phyloP scores from a whole-genome alignment of 2,797 vertebrate species.

The Falco columbarius region DNA sequence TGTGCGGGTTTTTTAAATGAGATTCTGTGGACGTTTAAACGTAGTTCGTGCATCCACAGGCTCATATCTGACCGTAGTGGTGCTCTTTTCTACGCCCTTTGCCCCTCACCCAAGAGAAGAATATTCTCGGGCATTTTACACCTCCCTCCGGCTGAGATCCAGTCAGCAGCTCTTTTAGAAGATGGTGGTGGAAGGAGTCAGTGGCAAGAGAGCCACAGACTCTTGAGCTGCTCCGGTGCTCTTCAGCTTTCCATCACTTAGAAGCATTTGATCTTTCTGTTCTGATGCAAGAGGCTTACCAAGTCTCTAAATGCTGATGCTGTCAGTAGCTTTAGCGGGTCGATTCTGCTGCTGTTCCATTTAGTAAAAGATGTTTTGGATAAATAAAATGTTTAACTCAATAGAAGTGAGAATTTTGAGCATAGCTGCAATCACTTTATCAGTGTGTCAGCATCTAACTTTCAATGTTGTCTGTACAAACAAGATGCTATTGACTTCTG shows the following conservation, averaged over 20 bases:
- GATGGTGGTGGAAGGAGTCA: neutral
- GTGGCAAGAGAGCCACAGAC: too few species aligned
- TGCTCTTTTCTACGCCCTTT: neutral
- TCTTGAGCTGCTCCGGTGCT: neutral
- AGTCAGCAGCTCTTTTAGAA: neutral
- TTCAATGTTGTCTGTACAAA: too few species aligned
- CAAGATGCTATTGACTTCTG: neutral
- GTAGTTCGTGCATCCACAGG: too few species aligned
- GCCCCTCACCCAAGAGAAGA: neutral
- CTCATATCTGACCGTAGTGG: rapidly evolving
- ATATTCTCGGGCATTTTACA: rapidly evolving
- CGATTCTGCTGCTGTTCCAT: neutral
- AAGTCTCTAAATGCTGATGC: too few species aligned
- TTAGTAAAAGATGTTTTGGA: neutral
- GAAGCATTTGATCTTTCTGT: neutral
- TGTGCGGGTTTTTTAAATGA: too few species aligned
- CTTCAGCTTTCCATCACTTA: neutral
- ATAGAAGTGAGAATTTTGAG: neutral
- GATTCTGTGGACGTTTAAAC: rapidly evolving
- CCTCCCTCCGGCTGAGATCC: neutral
- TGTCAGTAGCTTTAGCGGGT: neutral
- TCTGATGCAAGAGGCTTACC: neutral
- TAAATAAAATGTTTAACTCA: neutral
- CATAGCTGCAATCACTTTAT: neutral
- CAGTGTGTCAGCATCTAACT: too few species aligned